Conservation (phyloP, 2,888 invertebrate species). For the Mystacides longicornis region DNA sequence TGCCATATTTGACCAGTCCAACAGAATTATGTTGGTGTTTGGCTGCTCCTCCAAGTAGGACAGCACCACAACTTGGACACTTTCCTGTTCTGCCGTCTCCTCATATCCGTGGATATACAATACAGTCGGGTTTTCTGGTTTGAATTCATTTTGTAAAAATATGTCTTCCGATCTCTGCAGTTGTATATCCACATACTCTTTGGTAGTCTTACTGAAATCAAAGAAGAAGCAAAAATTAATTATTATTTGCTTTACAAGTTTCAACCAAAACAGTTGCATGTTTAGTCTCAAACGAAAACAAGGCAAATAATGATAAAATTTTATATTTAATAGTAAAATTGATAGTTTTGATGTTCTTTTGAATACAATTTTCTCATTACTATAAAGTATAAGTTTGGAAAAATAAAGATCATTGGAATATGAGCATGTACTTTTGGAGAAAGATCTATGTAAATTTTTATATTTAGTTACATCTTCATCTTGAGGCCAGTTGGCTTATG, state of each 20-base stretch:
- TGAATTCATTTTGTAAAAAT: conserved; percentile 16
- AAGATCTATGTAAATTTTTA: too few species aligned
- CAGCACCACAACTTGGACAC: conserved; percentile 37
- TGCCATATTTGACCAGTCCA: conserved; percentile 45
- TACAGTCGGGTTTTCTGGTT: conserved; percentile 32
- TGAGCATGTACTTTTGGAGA: too few species aligned
- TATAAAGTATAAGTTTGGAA: too few species aligned
- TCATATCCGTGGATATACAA: conserved; percentile 43
- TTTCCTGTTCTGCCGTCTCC: conserved; percentile 36
- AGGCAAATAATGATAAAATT: too few species aligned
- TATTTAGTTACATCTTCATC: too few species aligned
- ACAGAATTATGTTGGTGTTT: conserved; percentile 39
- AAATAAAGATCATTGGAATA: too few species aligned
- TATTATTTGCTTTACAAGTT: background rate
- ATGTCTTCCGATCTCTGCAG: conserved; percentile 20
- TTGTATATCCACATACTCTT: conserved; percentile 22
- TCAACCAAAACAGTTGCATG: too few species aligned
- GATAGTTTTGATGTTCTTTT: too few species aligned
- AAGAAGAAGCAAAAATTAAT: background rate
- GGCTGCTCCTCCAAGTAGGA: conserved; percentile 35
- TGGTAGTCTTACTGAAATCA: conserved; percentile 13
- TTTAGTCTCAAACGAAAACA: too few species aligned
- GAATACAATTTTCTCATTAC: too few species aligned
- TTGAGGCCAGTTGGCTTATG: too few species aligned
- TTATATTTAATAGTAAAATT: too few species aligned